A percentile compares a stretch with the other conserved stretches of the same genome.
phyloP scores from a whole-genome alignment of 2,888 invertebrate genomes.

The Steromphala cineraria region DNA sequence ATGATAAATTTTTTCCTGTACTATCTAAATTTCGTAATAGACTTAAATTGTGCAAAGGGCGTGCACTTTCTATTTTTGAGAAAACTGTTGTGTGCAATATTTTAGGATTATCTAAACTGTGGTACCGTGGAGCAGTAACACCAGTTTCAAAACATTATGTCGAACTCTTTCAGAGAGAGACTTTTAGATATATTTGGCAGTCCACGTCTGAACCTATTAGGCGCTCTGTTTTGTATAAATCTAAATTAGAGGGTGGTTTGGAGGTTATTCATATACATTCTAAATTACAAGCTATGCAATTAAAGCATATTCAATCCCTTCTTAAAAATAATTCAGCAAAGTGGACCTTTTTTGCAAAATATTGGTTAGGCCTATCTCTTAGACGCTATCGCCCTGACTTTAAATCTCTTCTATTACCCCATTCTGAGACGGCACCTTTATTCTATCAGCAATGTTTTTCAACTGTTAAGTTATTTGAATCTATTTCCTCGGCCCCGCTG shows the following conservation, averaged over 20 bases:
- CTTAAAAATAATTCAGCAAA: conserved; percentile 20
- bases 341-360: conserved; percentile 26
- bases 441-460: conserved; percentile 26
- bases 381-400: conserved; percentile 10
- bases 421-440: conserved; percentile 24
- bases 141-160: conserved; percentile 22
- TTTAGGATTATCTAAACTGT: conserved; percentile 30
- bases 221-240: conserved; percentile 22
- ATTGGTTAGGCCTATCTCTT: conserved; percentile 25
- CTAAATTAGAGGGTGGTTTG: conserved; percentile 28
- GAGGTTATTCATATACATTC: conserved; percentile 22
- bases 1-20: conserved; percentile 1
- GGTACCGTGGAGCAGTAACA: conserved; percentile 18
- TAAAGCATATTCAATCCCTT: conserved; percentile 28
- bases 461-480: background rate
- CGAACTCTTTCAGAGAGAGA: conserved; percentile 18
- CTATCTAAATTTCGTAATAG: too few relatives aligned
- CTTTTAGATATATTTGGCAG: conserved; percentile 30
- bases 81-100: conserved; percentile 28
- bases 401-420: conserved; percentile 24
- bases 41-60: background rate
- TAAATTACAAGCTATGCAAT: conserved; percentile 26
- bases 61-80: conserved; percentile 25
- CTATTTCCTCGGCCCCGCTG: background rate
- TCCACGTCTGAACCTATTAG: conserved; percentile 11